Base-by-base conservation (phyloP, 2,888 invertebrate genomes). In the Parnassius glacialis region DNA sequence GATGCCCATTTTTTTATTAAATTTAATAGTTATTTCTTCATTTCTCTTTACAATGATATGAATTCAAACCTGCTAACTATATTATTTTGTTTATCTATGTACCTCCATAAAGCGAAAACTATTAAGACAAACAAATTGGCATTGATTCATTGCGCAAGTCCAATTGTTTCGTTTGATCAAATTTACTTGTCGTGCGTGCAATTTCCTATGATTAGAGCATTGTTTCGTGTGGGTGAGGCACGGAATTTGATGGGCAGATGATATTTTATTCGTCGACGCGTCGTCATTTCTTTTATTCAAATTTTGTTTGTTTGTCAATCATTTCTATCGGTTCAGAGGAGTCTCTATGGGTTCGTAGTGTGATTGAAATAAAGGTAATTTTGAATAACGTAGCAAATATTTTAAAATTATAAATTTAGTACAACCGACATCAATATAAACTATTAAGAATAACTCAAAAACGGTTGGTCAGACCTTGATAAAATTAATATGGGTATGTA, bases 201-300 rank as follows among this genome's bases (percentile, higher is more conserved):
- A 64, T 65, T 67, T 57, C 55, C 53, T 62, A 64, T 65, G 67
- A 64, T 65, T 67, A 62, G 56, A 64, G 59, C 64, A 67, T 67
- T 67, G 59, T 61, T 52, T 42, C n/a, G n/a, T 52, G n/a, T 59
- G 51, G 62, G 55, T 41, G 58, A 54, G 58, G 42, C 45, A 1
- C 52, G 11, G 34, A 44, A n/a, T 25, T 34, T 55, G 54, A 59
- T 59, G 54, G 50, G 50, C 54, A 42, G 41, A 44, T 55, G 51
- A 11, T 11, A 50, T 44, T 62, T 59, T 51, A 59, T 63, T 54
- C n/a, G 42, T 51, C 11, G 10, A 10, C 11, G 10, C 50, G 13
- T 44, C 16, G 42, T 41, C n/a, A 52, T 41, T 47, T 57, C 25
- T 52, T 52, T 34, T 51, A 43, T 58, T 56, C 10, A 56, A 10